A percentile compares a stretch with the other conserved stretches of the same genome.
These are phyloP conservation scores for Oenanthe melanoleuca DNA, from an alignment of 2,113 vertebrate species.

Conservation along the genomic window DNA sequence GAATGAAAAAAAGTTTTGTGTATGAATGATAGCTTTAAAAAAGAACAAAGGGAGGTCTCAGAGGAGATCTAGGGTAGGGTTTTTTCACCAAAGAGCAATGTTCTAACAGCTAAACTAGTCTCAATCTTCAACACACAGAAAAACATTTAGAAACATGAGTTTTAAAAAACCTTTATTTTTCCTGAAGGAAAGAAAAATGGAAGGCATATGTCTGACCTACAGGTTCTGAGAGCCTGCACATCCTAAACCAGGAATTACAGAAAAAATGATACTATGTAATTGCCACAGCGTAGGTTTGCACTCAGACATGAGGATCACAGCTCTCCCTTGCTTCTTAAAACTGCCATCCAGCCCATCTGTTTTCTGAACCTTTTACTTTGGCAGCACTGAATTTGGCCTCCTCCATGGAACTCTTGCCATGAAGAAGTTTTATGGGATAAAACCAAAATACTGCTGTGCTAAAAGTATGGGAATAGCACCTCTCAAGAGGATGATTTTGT, in stretches of 20 bases:
- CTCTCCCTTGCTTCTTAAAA: slow-evolving; percentile 39
- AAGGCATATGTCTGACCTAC: background rate
- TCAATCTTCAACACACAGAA: background rate
- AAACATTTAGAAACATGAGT: background rate
- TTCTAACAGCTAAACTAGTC: background rate
- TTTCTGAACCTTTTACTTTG: slow-evolving; percentile 11
- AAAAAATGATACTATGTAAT: slow-evolving; percentile 8
- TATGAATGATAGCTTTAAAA: background rate
- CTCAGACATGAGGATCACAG: slow-evolving; percentile 15
- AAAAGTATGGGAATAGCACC: background rate
- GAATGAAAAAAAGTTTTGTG: background rate
- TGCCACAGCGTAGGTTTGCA: background rate
- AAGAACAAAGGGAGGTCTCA: background rate
- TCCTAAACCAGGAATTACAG: background rate
- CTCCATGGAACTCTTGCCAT: background rate
- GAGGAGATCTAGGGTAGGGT: background rate
- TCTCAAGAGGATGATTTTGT: background rate
- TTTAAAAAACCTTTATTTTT: background rate
- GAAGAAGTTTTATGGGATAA: background rate
- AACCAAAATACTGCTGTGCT: background rate
- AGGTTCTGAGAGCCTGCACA: background rate
- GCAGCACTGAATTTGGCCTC: slow-evolving; percentile 9
- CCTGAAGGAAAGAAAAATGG: background rate
- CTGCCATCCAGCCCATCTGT: slow-evolving; percentile 12
- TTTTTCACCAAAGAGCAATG: background rate